Evolutionary conservation across 2,113 vertebrate species (phyloP).

Genomic region (Sinocyclocheilus anshuiensis): DNA sequence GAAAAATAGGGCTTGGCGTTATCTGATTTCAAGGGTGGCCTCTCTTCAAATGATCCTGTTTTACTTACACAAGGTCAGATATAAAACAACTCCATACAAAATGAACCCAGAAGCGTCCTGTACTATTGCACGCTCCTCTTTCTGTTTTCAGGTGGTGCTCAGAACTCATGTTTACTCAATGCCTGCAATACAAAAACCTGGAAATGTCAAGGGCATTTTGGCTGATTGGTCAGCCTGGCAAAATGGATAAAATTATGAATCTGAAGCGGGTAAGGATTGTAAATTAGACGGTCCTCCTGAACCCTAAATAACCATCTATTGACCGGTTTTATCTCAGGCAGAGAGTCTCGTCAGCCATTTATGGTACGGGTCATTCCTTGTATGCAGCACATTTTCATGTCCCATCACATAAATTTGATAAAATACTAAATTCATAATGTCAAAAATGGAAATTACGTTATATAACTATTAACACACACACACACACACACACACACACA

Average conservation of each 20-base stretch:
- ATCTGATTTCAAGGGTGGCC: neutral
- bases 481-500: too few relatives aligned
- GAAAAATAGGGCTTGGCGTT: neutral
- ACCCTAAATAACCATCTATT: constrained; percentile 27
- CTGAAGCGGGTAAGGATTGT: neutral
- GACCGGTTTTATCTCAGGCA: constrained; percentile 6
- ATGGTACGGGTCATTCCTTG: constrained; percentile 10
- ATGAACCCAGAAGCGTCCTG: neutral
- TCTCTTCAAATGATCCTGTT: neutral
- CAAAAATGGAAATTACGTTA: neutral
- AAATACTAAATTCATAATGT: neutral
- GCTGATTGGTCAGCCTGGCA: neutral
- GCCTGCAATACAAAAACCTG: constrained; percentile 6
- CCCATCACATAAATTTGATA: neutral
- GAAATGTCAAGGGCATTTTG: constrained; percentile 44
- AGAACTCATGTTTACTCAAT: constrained; percentile 14
- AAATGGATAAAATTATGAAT: constrained; percentile 27
- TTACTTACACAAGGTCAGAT: neutral
- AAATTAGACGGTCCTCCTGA: constrained; percentile 13
- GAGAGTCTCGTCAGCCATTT: constrained; percentile 19
- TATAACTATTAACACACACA: neutral
- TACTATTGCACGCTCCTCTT: neutral
- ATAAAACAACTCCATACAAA: neutral
- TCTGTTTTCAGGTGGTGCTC: neutral
- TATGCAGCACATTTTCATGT: neutral